phyloP scores from a whole-genome alignment of 1,140 invertebrate species.

The Nilaparvata lugens region DNA sequence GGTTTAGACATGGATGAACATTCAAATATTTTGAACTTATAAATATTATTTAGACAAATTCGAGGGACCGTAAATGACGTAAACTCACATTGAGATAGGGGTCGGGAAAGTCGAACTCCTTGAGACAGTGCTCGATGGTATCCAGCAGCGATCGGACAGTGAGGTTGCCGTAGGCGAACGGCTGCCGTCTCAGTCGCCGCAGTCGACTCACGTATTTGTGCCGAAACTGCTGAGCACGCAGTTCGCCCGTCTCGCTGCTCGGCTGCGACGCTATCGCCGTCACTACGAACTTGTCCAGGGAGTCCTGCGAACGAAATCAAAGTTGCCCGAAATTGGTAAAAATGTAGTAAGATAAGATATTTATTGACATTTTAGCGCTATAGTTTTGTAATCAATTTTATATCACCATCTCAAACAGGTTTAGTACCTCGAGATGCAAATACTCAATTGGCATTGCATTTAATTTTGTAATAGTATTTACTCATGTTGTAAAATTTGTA shows the following conservation, averaged over 20 bases:
- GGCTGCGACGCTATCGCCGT: conserved; percentile 68
- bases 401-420: no score
- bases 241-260: conserved; percentile 58
- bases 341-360: no score
- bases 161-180: conserved; percentile 73
- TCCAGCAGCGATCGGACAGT: conserved; percentile 84
- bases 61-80: no score
- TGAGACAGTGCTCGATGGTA: conserved; percentile 82
- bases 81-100: conserved; percentile 60
- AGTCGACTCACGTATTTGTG: conserved; percentile 75
- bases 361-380: no score
- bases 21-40: neutral
- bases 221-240: conserved; percentile 71
- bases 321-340: no score
- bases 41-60: neutral
- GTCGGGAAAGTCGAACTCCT: conserved; percentile 87
- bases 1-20: neutral
- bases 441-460: no score
- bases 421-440: no score
- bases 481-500: no score
- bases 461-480: no score
- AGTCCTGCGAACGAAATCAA: neutral
- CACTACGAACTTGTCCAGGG: conserved; percentile 49
- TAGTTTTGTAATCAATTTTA: no score
- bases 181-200: conserved; percentile 65